A percentile compares a stretch with the other conserved stretches of the same genome.
Conservation (phyloP, 2,797 vertebrate species). For the Natrix natrix region DNA sequence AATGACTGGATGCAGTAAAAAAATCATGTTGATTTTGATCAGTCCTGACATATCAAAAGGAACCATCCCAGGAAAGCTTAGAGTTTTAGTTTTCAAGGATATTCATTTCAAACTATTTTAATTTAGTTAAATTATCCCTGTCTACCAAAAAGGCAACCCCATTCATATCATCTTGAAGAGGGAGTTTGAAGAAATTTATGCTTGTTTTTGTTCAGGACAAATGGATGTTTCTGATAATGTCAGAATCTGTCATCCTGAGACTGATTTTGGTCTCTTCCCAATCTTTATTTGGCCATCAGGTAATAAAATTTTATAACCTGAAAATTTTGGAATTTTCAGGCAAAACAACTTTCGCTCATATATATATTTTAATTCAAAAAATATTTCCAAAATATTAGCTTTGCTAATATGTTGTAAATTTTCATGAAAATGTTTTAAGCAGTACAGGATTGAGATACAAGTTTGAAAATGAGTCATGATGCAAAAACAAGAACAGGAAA, state of each 20-base stretch:
- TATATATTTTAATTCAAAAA: slow-evolving; percentile 27
- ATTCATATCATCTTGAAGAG: not conserved
- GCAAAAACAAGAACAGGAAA: not conserved
- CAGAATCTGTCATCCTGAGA: not conserved
- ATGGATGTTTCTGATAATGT: slow-evolving; percentile 10
- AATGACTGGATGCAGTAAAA: slow-evolving; percentile 15
- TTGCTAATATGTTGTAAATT: not conserved
- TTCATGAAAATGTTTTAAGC: not conserved
- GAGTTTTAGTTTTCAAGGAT: slow-evolving; percentile 38
- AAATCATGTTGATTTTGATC: slow-evolving; percentile 39
- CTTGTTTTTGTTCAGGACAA: slow-evolving; percentile 25
- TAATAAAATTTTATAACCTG: not conserved
- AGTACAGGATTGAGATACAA: not conserved
- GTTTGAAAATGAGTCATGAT: not conserved
- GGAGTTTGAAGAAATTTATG: not conserved
- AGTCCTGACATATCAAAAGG: slow-evolving; percentile 44
- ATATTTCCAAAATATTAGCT: not conserved
- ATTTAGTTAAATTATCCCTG: slow-evolving; percentile 49
- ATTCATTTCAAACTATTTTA: slow-evolving; percentile 48
- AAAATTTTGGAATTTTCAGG: slow-evolving; percentile 1
- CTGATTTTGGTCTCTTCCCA: not conserved
- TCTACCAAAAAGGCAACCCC: slow-evolving; percentile 34
- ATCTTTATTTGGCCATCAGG: slow-evolving; percentile 3
- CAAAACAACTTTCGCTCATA: slow-evolving; percentile 11
- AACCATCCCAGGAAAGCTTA: slow-evolving; percentile 43